Evolutionary conservation across 1,140 invertebrate genomes (phyloP).

Genomic region (Holcopasites calliopsidis): DNA sequence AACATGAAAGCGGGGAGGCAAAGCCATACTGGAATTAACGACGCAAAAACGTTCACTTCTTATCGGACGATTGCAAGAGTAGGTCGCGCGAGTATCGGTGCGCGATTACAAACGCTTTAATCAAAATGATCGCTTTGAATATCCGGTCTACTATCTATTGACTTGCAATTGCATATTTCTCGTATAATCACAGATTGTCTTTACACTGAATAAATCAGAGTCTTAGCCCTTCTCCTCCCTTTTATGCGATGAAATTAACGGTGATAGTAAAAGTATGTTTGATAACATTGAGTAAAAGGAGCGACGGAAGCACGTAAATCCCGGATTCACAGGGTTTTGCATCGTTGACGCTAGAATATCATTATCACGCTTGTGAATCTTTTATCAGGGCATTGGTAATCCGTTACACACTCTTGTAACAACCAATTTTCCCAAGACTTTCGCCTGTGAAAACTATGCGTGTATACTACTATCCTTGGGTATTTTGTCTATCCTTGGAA

Average conservation of each 20-base stretch:
- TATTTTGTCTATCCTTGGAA: no score
- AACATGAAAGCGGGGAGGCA: background rate
- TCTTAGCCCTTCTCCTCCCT: background rate
- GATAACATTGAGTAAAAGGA: background rate
- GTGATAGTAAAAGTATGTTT: background rate
- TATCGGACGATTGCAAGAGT: conserved; percentile 30
- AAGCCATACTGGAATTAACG: conserved; percentile 10
- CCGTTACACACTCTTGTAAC: background rate
- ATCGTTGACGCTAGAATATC: background rate
- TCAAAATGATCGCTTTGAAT: conserved; percentile 14
- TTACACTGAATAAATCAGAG: no score
- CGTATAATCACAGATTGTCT: no score
- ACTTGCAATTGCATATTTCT: background rate
- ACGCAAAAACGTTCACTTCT: conserved; percentile 27
- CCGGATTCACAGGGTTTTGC: background rate
- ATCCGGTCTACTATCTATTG: background rate
- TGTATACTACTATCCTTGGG: no score
- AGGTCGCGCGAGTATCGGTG: conserved; percentile 20
- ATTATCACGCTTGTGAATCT: background rate
- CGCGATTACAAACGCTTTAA: conserved; percentile 21
- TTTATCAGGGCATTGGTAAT: background rate
- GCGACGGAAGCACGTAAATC: no score
- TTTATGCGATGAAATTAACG: background rate
- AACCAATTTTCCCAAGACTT: background rate
- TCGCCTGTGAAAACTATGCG: background rate